Conservation (phyloP, 2,113 vertebrate genomes). For the Cyprinodon brontotheroides region DNA sequence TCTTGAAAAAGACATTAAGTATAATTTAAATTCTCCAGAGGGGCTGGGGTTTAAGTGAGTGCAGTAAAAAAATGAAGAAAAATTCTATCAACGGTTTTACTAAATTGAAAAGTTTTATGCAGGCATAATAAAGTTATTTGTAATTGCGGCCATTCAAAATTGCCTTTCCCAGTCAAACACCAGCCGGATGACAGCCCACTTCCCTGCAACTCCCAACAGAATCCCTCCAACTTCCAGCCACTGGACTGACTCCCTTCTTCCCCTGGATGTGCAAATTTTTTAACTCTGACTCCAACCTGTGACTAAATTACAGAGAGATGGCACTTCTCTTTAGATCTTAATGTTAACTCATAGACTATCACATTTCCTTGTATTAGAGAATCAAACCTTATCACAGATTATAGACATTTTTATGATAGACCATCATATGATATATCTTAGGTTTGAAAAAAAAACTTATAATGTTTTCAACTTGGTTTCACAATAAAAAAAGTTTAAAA, state of each 20-base stretch:
- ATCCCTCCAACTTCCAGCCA: too few species aligned
- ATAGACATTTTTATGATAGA: background rate
- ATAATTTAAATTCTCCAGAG: constrained; percentile 2
- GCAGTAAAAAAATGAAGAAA: background rate
- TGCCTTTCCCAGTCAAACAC: too few species aligned
- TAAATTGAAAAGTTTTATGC: background rate
- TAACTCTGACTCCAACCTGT: too few species aligned
- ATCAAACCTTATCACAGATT: background rate
- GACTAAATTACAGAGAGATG: too few species aligned
- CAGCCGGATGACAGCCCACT: too few species aligned
- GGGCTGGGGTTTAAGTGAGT: background rate
- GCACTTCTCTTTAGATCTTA: too few species aligned
- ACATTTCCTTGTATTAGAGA: background rate
- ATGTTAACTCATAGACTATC: background rate
- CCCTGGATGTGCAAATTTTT: too few species aligned
- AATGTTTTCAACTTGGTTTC: background rate
- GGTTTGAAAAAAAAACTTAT: too few species aligned
- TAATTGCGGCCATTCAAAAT: too few species aligned
- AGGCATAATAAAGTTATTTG: background rate
- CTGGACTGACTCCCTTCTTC: too few species aligned
- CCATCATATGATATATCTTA: background rate
- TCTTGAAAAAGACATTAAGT: background rate
- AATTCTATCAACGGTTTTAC: background rate
- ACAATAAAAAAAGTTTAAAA: background rate
- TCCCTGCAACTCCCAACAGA: too few species aligned